A percentile compares a stretch with the other conserved stretches of the same genome.
These are phyloP conservation scores for Microctonus brassicae DNA, from an alignment of 2,888 invertebrate species.

Conservation along the genomic window DNA sequence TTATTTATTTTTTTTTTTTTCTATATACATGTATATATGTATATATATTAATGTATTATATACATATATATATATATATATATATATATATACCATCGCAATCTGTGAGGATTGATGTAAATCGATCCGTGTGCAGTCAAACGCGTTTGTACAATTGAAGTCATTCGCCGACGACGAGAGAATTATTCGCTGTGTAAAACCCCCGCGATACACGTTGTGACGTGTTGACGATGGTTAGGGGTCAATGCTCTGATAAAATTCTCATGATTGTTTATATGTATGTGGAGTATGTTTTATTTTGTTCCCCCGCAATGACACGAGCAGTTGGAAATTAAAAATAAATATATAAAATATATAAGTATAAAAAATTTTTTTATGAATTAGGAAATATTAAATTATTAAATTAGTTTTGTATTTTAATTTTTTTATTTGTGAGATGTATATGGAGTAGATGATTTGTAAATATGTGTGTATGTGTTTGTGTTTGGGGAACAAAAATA, in stretches of 20 bases:
- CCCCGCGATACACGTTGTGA: neutral
- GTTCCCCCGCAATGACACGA: conserved; percentile 32
- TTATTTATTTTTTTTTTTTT: too few relatives aligned
- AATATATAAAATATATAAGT: conserved; percentile 8
- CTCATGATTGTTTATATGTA: conserved; percentile 46
- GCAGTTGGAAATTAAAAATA: neutral
- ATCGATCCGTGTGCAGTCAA: conserved; percentile 42
- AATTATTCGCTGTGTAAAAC: conserved; percentile 26
- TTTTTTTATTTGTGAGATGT: too few relatives aligned
- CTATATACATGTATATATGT: neutral
- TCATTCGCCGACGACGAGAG: conserved; percentile 40
- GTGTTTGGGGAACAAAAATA: too few relatives aligned
- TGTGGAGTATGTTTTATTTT: neutral
- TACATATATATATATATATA: too few relatives aligned
- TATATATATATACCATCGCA: neutral
- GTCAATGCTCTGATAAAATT: conserved; percentile 59
- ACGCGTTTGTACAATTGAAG: conserved; percentile 15
- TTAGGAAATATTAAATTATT: too few relatives aligned
- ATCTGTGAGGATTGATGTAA: conserved; percentile 41
- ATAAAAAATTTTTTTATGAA: too few relatives aligned
- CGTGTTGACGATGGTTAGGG: conserved; percentile 31
- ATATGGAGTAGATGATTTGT: too few relatives aligned
- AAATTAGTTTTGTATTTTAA: too few relatives aligned
- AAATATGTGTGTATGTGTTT: too few relatives aligned
- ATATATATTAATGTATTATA: neutral